These are phyloP conservation scores for Rutilus rutilus DNA, from an alignment of 2,113 vertebrate genomes.

Conservation along the genomic window DNA sequence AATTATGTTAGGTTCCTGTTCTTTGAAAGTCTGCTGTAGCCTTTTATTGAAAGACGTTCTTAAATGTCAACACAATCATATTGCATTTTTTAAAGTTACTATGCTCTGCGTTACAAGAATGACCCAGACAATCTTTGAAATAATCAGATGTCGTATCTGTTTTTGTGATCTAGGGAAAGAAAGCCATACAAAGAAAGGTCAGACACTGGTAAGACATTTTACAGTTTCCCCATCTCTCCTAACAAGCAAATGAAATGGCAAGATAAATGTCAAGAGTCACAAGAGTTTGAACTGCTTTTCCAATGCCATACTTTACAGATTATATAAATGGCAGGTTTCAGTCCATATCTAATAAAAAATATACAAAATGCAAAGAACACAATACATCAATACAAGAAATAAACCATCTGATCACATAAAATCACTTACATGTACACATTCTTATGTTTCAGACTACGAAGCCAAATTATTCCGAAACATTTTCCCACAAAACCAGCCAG, in stretches of 20 bases:
- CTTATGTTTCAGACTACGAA: constrained; percentile 61
- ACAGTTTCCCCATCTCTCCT: background rate
- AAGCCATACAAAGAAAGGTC: constrained; percentile 57
- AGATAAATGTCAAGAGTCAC: background rate
- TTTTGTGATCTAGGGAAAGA: constrained; percentile 36
- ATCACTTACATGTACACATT: background rate
- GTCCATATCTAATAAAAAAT: background rate
- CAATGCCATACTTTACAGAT: background rate
- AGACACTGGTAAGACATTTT: constrained; percentile 62
- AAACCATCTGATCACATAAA: background rate
- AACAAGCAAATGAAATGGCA: background rate
- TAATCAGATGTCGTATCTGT: background rate
- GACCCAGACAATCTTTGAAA: background rate
- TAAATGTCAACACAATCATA: constrained; percentile 12
- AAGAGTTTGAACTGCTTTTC: background rate
- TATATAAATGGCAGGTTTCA: background rate
- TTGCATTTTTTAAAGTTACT: background rate
- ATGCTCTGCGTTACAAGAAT: background rate
- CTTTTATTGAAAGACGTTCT: no score
- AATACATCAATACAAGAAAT: background rate
- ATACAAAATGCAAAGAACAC: background rate
- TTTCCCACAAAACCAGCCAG: constrained; percentile 22
- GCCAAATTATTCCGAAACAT: constrained; percentile 44
- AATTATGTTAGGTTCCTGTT: no score
- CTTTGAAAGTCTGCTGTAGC: no score